These are phyloP conservation scores for Pachyuromys duprasi DNA, from an alignment of 2,797 vertebrate species.

Conservation along the genomic window DNA sequence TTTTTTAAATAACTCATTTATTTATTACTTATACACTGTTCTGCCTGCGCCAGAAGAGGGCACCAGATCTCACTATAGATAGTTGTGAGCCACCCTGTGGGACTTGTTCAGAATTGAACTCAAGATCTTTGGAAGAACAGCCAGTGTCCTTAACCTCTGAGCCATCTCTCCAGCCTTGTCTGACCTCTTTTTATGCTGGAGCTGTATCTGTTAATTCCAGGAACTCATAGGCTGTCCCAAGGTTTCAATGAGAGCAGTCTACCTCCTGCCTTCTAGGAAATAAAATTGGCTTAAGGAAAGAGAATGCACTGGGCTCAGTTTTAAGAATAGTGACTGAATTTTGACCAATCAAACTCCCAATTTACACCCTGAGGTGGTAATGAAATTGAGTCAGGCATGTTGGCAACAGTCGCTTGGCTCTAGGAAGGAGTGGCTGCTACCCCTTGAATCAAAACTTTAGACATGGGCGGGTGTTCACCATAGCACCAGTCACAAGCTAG, in stretches of 20 bases:
- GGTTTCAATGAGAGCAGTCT: neutral
- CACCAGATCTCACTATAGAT: too few species aligned
- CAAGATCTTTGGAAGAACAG: too few species aligned
- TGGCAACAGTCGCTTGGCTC: neutral
- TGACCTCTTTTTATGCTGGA: neutral
- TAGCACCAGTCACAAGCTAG: too few species aligned
- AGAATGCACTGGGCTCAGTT: conserved; percentile 5
- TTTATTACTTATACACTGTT: too few species aligned
- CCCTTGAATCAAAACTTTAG: neutral
- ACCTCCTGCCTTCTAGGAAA: neutral
- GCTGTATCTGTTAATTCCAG: neutral
- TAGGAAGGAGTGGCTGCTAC: neutral
- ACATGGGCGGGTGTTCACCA: neutral
- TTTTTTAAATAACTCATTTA: too few species aligned
- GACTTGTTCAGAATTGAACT: too few species aligned
- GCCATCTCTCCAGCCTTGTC: too few species aligned
- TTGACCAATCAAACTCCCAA: neutral
- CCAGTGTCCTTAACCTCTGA: too few species aligned
- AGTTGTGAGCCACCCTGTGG: too few species aligned
- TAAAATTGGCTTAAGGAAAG: conserved; percentile 18
- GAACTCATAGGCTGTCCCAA: neutral
- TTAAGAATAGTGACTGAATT: conserved; percentile 7
- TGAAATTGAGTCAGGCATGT: neutral
- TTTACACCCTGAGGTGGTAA: neutral
- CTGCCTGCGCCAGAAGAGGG: too few species aligned